A percentile compares a stretch with the other conserved stretches of the same genome.
These are phyloP conservation scores for Salticus scenicus DNA, from an alignment of 2,888 invertebrate genomes.

Conservation along the genomic window DNA sequence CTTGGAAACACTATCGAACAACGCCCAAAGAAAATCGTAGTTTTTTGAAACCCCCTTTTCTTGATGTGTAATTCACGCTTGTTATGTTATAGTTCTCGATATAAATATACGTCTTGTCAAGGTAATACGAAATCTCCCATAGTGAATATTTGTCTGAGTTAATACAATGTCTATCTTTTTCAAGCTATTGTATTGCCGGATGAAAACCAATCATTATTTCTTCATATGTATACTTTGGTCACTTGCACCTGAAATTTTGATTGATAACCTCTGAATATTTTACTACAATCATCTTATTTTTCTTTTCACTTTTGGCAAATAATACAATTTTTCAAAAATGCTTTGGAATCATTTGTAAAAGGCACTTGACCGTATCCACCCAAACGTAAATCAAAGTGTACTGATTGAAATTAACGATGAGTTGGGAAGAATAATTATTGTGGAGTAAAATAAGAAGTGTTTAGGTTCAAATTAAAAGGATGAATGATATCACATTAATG, in stretches of 20 bases:
- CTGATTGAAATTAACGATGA: neutral
- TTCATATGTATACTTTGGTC: neutral
- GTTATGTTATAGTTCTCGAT: constrained; percentile 26
- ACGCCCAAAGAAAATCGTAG: constrained; percentile 53
- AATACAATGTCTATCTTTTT: constrained; percentile 19
- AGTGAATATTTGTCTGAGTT: constrained; percentile 21
- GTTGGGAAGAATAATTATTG: too few species aligned
- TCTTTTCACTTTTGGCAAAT: neutral
- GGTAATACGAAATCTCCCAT: constrained; percentile 42
- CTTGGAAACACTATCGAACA: constrained; percentile 23
- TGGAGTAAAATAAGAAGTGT: too few species aligned
- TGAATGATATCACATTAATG: too few species aligned
- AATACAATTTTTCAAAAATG: neutral
- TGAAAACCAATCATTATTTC: constrained; percentile 21
- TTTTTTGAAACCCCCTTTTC: constrained; percentile 14
- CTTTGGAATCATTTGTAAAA: neutral
- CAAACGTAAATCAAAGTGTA: neutral
- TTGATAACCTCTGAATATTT: neutral
- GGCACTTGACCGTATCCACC: constrained; percentile 13
- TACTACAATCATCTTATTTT: neutral
- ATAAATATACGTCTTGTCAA: constrained; percentile 28
- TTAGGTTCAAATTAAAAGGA: too few species aligned
- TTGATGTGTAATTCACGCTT: constrained; percentile 26
- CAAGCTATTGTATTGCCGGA: constrained; percentile 18
- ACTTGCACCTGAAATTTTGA: neutral